Percentiles rank a stretch among this genome's conserved stretches.
Conservation (phyloP, 2,797 vertebrate genomes). For the Cossypha niveicapilla region DNA sequence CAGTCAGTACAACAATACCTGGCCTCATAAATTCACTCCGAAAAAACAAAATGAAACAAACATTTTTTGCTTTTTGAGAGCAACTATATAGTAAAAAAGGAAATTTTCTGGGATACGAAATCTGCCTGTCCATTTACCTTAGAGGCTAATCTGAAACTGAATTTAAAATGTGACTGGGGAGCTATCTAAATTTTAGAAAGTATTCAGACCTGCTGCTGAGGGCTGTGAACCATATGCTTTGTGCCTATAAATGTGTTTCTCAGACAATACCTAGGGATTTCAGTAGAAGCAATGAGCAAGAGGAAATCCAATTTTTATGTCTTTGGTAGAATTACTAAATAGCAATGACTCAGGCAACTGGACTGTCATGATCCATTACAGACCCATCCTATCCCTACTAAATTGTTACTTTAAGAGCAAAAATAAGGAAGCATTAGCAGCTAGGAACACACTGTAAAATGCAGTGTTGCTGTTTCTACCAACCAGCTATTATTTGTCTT, state of each 20-base stretch:
- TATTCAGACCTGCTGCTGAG: not conserved
- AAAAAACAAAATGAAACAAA: constrained; percentile 12
- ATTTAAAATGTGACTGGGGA: not conserved
- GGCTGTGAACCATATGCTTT: not conserved
- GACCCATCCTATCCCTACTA: not conserved
- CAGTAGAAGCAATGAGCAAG: not conserved
- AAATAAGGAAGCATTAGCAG: not conserved
- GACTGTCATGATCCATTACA: not conserved
- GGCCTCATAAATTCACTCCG: not conserved
- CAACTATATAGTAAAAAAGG: not conserved
- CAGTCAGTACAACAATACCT: not conserved
- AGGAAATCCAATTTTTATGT: not conserved
- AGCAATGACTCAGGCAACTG: not conserved
- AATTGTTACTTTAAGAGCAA: not conserved
- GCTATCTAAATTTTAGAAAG: not conserved
- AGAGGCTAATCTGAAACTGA: not conserved
- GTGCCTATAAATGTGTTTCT: not conserved
- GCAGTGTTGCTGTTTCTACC: not conserved
- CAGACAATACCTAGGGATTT: not conserved
- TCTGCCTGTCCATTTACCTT: not conserved
- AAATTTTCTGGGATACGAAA: not conserved
- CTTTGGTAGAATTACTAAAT: not conserved
- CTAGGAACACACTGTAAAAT: not conserved
- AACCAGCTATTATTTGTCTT: not conserved
- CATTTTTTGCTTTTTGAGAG: not conserved